These are phyloP conservation scores for Diadumene lineata DNA, from an alignment of 92 coral and sea anemone genomes.

Conservation along the genomic window DNA sequence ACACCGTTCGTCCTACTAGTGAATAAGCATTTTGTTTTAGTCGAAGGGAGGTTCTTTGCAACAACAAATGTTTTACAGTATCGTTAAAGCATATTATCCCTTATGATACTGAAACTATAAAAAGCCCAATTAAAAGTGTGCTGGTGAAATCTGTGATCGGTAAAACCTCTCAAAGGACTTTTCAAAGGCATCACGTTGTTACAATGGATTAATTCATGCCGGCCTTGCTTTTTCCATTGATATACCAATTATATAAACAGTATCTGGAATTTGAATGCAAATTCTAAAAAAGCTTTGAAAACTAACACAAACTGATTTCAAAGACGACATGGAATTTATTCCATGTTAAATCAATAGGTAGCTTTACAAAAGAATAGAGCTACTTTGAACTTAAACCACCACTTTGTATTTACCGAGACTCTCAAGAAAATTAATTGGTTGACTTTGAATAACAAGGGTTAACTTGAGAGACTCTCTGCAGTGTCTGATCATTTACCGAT, in stretches of 20 bases:
- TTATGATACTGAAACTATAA: background rate
- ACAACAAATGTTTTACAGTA: background rate
- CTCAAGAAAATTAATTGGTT: constrained; percentile 8
- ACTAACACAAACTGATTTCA: background rate
- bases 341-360: constrained; percentile 6
- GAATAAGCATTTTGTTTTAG: constrained; percentile 7
- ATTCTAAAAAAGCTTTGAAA: background rate
- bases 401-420: background rate
- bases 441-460: constrained; percentile 4
- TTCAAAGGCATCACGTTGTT: background rate
- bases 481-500: background rate
- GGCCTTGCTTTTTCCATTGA: constrained; percentile 30
- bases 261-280: constrained; percentile 9
- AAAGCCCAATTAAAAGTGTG: constrained; percentile 1
- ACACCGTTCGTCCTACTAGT: background rate
- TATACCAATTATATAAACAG: constrained; percentile 22
- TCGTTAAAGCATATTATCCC: background rate
- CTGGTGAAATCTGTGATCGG: background rate
- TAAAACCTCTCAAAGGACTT: background rate
- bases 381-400: constrained; percentile 6
- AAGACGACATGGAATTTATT: background rate
- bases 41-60: constrained; percentile 2
- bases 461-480: background rate
- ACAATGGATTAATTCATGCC: background rate
- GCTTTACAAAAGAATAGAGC: constrained; percentile 4